Evolutionary conservation across 2,113 vertebrate species (phyloP).

Genomic region (Puma concolor): DNA sequence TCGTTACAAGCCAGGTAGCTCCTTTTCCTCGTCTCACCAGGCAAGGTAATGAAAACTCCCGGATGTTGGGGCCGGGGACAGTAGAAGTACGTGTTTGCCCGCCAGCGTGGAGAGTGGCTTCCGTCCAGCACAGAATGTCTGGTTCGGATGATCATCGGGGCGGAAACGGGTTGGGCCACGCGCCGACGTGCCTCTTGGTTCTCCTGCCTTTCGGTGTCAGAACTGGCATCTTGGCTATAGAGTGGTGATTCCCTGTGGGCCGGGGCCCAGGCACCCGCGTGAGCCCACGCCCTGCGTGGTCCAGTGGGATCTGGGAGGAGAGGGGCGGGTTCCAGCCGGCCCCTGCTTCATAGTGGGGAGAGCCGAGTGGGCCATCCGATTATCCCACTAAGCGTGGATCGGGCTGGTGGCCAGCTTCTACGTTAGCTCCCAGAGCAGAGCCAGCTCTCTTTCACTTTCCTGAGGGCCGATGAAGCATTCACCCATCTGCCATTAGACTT

Average conservation of each 20-base stretch:
- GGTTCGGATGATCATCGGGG: fast-evolving
- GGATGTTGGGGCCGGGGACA: fast-evolving
- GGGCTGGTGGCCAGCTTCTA: slow-evolving; percentile 87
- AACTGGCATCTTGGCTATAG: fast-evolving
- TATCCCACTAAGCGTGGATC: slow-evolving; percentile 69
- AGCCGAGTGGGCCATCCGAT: slow-evolving; percentile 81
- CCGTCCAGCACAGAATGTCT: fast-evolving
- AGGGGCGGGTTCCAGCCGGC: slow-evolving; percentile 54
- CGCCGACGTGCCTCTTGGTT: fast-evolving
- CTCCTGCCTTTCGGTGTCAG: neutral
- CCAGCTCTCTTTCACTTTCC: slow-evolving; percentile 81
- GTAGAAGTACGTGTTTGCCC: fast-evolving
- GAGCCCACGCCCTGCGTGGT: neutral
- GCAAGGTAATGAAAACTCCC: fast-evolving
- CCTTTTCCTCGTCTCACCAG: fast-evolving
- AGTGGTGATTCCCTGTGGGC: neutral
- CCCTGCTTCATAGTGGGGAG: neutral
- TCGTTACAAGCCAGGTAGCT: fast-evolving
- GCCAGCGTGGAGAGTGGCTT: fast-evolving
- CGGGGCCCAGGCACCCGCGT: fast-evolving
- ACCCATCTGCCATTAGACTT: slow-evolving; percentile 73
- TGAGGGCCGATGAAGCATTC: slow-evolving; percentile 70
- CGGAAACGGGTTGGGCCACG: fast-evolving
- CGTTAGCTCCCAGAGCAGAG: slow-evolving; percentile 79
- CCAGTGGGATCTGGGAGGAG: neutral